Percentiles rank a stretch among this genome's conserved stretches.
These are phyloP conservation scores for Peromyscus attwateri DNA, from an alignment of 2,797 vertebrate genomes.

Conservation along the genomic window DNA sequence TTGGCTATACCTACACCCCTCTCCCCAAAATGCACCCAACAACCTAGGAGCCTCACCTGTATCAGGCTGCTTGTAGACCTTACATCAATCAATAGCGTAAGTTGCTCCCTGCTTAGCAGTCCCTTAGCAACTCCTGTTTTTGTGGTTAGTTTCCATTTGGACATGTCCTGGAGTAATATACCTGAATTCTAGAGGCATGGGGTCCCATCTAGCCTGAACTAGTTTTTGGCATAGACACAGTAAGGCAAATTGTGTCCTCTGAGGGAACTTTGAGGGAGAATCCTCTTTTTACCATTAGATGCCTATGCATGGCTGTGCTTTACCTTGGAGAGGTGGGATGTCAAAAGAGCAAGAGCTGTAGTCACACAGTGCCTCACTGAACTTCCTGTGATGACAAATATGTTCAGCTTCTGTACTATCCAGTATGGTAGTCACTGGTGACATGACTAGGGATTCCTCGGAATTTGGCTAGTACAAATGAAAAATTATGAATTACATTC, in stretches of 20 bases:
- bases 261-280: not conserved
- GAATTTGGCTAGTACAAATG: not conserved
- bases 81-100: not conserved
- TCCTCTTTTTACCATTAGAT: not conserved
- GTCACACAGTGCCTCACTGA: not conserved
- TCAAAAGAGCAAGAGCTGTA: not conserved
- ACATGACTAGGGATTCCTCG: not conserved
- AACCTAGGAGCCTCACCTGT: not conserved
- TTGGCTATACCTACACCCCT: not conserved
- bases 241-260: not conserved
- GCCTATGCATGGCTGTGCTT: not conserved
- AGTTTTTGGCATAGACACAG: not conserved
- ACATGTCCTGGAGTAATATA: not conserved
- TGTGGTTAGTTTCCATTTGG: not conserved
- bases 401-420: not conserved
- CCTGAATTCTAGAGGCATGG: not conserved
- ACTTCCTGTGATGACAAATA: not conserved
- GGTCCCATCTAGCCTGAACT: not conserved
- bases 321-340: not conserved
- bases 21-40: not conserved
- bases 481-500: conserved; percentile 41
- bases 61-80: not conserved
- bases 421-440: not conserved
- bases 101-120: not conserved
- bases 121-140: not conserved